Conservation (phyloP, 2,113 vertebrate species). For the Rhabdornis inornatus region DNA sequence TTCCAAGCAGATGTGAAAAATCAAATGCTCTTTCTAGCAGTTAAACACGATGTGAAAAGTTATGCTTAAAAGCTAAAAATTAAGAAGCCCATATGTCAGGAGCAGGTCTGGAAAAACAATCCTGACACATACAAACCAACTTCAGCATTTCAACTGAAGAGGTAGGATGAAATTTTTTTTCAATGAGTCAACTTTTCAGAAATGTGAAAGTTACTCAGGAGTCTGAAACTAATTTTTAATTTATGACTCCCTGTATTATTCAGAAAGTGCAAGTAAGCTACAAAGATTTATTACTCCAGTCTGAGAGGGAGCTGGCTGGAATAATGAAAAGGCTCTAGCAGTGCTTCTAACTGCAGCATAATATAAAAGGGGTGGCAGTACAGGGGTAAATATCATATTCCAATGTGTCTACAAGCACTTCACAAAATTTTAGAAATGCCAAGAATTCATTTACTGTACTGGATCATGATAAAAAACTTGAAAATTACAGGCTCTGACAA, state of each 20-base stretch:
- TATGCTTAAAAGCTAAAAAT: not conserved
- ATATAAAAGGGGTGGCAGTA: not conserved
- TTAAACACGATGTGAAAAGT: not conserved
- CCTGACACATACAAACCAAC: not conserved
- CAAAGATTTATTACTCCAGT: not conserved
- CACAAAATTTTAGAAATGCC: not conserved
- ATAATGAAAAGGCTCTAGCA: not conserved
- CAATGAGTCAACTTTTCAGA: not conserved
- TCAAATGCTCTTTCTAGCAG: not conserved
- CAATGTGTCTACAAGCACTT: not conserved
- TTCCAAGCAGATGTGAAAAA: slow-evolving; percentile 23
- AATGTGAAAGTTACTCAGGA: not conserved
- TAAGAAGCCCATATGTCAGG: not conserved
- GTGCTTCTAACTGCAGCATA: not conserved
- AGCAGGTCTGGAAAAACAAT: not conserved
- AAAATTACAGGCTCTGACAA: not conserved
- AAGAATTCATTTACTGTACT: not conserved
- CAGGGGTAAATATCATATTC: not conserved
- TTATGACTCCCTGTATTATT: not conserved
- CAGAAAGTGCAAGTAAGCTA: not conserved
- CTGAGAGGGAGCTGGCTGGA: not conserved
- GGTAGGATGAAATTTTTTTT: not conserved
- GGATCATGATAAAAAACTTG: not conserved
- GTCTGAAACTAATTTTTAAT: not conserved
- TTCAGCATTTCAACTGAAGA: not conserved